Evolutionary conservation across 2,888 invertebrate species (phyloP).

Genomic region (Scelioninae gen. 1): DNA sequence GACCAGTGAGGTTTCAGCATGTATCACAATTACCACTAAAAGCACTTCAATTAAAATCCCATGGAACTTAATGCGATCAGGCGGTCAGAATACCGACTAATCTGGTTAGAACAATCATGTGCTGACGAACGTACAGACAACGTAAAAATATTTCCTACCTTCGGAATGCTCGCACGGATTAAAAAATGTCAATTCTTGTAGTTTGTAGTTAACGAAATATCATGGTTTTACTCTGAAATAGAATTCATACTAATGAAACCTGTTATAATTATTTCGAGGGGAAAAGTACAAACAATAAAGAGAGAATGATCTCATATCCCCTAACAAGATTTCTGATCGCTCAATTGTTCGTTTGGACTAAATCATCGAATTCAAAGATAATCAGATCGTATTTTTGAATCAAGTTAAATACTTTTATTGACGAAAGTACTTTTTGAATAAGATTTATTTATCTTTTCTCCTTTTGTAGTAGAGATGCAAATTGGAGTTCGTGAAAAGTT

Average conservation of each 20-base stretch:
- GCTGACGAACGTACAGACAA: constrained; percentile 56
- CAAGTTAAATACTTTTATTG: constrained; percentile 6
- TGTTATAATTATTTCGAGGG: constrained; percentile 13
- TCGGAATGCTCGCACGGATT: constrained; percentile 72
- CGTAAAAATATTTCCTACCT: constrained; percentile 70
- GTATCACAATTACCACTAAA: constrained; percentile 79
- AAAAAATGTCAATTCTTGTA: constrained; percentile 74
- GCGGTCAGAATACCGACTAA: constrained; percentile 67
- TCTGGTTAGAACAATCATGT: constrained; percentile 63
- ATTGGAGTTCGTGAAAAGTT: no score
- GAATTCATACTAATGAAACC: constrained; percentile 9
- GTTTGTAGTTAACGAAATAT: constrained; percentile 43
- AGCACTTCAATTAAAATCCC: constrained; percentile 79
- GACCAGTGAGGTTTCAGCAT: constrained; percentile 77
- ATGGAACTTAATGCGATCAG: constrained; percentile 77
- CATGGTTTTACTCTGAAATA: constrained; percentile 13
- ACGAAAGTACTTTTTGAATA: constrained; percentile 31
- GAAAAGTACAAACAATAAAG: constrained; percentile 3
- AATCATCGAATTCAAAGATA: constrained; percentile 25
- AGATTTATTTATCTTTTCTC: no score
- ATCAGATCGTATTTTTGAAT: constrained; percentile 18
- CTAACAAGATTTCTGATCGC: constrained; percentile 50
- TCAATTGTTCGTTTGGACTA: constrained; percentile 38
- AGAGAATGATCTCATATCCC: constrained; percentile 32
- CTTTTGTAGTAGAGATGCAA: no score